phyloP scores from a whole-genome alignment of 1,140 invertebrate genomes.

The Drosophila mauritiana region DNA sequence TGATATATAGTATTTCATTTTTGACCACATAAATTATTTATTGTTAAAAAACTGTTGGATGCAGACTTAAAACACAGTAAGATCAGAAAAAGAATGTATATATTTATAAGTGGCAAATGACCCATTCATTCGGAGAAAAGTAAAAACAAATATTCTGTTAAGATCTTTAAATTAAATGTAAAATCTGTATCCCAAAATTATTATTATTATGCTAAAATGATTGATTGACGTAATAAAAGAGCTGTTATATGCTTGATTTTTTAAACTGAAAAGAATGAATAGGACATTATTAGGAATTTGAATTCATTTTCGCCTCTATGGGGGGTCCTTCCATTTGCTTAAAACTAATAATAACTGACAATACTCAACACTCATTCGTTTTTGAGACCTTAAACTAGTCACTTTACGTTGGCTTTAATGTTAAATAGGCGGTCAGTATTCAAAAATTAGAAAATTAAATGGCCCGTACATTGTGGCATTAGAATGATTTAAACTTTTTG shows the following conservation, averaged over 20 bases:
- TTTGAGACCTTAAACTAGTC: slow-evolving; percentile 4
- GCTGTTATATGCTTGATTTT: background rate
- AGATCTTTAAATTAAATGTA: background rate
- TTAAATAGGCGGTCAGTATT: background rate
- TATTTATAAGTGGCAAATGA: no score
- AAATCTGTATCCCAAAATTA: background rate
- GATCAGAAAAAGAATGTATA: no score
- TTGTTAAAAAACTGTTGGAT: no score
- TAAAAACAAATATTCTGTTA: no score
- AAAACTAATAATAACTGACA: slow-evolving; percentile 6
- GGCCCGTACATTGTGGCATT: slow-evolving; percentile 1
- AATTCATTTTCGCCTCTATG: slow-evolving; percentile 23
- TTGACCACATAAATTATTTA: no score
- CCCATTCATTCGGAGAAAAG: no score
- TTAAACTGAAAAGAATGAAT: background rate
- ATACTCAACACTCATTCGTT: background rate
- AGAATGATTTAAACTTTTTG: background rate
- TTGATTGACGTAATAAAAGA: background rate
- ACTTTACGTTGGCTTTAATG: slow-evolving; percentile 1
- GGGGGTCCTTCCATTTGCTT: background rate
- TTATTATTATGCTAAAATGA: no score
- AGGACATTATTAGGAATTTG: background rate
- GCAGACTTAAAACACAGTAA: no score
- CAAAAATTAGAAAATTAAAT: slow-evolving; percentile 7
- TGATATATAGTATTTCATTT: no score